These are phyloP conservation scores for Caenorhabditis sulstoni DNA, from an alignment of 2,888 invertebrate genomes.

Conservation along the genomic window DNA sequence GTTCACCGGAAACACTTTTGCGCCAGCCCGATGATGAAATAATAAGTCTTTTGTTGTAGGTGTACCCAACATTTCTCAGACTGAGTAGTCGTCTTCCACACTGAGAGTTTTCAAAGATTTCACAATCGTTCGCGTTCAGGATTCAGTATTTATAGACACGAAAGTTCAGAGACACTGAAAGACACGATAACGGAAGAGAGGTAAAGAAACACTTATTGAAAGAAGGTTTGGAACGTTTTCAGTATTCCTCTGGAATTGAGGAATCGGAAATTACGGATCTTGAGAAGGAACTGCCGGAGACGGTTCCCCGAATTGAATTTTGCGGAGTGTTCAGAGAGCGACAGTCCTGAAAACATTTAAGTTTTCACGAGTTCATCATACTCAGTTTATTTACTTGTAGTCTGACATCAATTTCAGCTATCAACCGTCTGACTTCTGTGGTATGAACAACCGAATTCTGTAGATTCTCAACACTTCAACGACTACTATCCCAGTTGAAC, in stretches of 20 bases:
- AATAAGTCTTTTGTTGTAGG: slow-evolving; percentile 49
- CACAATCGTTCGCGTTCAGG: neutral
- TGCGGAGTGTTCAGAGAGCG: slow-evolving; percentile 61
- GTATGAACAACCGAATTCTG: slow-evolving; percentile 62
- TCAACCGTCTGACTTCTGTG: slow-evolving; percentile 74
- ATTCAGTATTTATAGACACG: slow-evolving; percentile 17
- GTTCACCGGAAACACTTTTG: slow-evolving; percentile 59
- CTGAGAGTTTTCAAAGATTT: slow-evolving; percentile 4
- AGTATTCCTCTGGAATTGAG: slow-evolving; percentile 54
- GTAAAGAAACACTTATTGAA: slow-evolving; percentile 33
- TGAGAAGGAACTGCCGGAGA: slow-evolving; percentile 50
- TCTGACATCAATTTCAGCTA: slow-evolving; percentile 76
- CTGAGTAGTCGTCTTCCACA: slow-evolving; percentile 2
- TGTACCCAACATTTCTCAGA: slow-evolving; percentile 5
- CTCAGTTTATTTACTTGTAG: slow-evolving; percentile 45
- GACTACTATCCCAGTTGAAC: neutral
- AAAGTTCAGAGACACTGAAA: slow-evolving; percentile 38
- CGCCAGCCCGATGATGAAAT: slow-evolving; percentile 55
- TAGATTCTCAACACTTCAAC: too few relatives aligned
- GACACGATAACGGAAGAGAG: slow-evolving; percentile 30
- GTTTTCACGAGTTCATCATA: neutral
- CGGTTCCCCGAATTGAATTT: slow-evolving; percentile 54
- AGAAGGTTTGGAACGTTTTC: slow-evolving; percentile 14
- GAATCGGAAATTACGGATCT: slow-evolving; percentile 51
- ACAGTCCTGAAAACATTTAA: slow-evolving; percentile 53